Evolutionary conservation across 2,888 invertebrate species (phyloP), one percentile per base, ranked within the genome.

Genomic region (Drosophila longiperda): DNA sequence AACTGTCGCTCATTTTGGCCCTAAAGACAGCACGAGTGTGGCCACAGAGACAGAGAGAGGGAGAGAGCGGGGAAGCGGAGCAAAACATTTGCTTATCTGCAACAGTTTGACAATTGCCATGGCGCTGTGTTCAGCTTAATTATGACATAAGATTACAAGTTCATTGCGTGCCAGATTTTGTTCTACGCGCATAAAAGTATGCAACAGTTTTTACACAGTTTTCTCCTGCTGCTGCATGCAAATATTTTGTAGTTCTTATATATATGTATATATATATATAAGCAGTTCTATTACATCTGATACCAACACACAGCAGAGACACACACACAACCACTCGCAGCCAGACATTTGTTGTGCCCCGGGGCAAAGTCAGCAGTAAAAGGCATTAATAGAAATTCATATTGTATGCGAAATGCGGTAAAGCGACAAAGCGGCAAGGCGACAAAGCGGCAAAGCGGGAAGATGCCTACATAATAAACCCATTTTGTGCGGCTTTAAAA

Each of bases 401-500:
- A 87, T 75, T 82, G 80, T 69, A 82, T 82, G 64, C 62, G 66
- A 74, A 78, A 65, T 78, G 82, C 57, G 67, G 48, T 42, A n/a
- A 54, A 26, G 54, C 36, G 38, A 38, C 26, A 55, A 53, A 53
- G 34, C 15, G 20, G 33, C 5, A 20, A 54, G 26, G 11, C 20
- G 12, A 49, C 26, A 4, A 9, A 17, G 29, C 26, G 55, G 49
- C 17, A 29, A 36, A 62, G 61, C 36, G 65, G 54, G 70, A 17
- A 59, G 61, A 20, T 59, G 61, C 61, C 66, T 71, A 69, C 83
- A 85, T 90, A 85, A 85, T 85, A 89, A 85, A 85, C 87, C 83
- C 89, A 90, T 85, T 88, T 86, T 45, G 83, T 70, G 73, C 65
- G 73, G 90, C 90, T 90, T 85, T 90, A 90, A 88, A 90, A 83